phyloP scores from a whole-genome alignment of 2,113 vertebrate species.

The Cynocephalus volans region DNA sequence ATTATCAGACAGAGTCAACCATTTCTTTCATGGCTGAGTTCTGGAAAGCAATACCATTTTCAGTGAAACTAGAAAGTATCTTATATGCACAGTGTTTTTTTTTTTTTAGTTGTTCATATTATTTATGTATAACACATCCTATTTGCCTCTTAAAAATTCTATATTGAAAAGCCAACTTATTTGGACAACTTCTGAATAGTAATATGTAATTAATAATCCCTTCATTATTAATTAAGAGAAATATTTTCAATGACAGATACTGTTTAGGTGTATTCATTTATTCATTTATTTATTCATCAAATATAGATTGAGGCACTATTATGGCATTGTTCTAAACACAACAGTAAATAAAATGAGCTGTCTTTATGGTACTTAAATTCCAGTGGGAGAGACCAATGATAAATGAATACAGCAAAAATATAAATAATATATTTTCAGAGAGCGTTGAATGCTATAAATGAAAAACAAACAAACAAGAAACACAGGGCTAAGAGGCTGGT shows the following conservation, averaged over 20 bases:
- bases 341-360: neutral
- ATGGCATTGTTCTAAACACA: neutral
- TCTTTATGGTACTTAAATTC: neutral
- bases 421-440: neutral
- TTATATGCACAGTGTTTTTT: neutral
- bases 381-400: neutral
- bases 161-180: neutral
- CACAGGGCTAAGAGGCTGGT: neutral
- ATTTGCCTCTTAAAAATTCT: neutral
- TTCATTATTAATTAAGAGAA: neutral
- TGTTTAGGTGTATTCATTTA: neutral
- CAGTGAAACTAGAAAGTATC: neutral
- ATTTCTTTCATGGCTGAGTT: neutral
- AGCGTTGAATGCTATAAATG: neutral
- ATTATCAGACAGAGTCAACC: neutral
- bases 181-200: neutral
- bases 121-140: neutral
- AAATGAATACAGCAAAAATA: neutral
- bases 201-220: neutral
- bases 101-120: neutral
- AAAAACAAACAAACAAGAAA: neutral
- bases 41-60: neutral
- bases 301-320: neutral
- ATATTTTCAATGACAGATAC: neutral
- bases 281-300: neutral